Conservation (phyloP, 2,113 vertebrate species). For the Malurus melanocephalus region DNA sequence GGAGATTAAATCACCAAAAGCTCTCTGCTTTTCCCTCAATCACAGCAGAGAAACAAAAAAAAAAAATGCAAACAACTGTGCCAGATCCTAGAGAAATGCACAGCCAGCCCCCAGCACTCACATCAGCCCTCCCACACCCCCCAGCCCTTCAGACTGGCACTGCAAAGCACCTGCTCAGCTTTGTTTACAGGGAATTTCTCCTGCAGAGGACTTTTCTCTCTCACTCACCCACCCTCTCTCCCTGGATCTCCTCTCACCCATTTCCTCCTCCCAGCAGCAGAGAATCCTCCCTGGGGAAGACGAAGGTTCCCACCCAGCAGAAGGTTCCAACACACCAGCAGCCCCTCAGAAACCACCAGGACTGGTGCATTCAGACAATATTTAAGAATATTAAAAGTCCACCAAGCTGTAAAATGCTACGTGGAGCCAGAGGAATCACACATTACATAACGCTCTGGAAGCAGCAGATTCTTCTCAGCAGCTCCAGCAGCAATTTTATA, state of each 20-base stretch:
- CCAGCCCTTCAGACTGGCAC: background rate
- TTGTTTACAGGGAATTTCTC: background rate
- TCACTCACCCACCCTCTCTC: background rate
- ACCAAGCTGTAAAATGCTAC: accelerated
- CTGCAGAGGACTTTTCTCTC: background rate
- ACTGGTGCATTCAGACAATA: background rate
- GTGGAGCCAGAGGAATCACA: background rate
- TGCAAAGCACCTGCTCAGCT: background rate
- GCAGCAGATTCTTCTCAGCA: background rate
- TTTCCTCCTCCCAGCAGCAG: background rate
- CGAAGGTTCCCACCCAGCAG: background rate
- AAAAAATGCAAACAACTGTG: background rate
- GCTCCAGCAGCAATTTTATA: background rate
- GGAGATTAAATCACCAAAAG: background rate
- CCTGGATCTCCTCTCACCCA: background rate
- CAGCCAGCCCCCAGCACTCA: background rate
- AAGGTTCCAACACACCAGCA: background rate
- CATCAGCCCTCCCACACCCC: background rate
- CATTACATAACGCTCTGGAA: background rate
- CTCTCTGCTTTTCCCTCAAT: background rate
- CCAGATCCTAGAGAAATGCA: background rate
- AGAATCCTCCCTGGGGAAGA: background rate
- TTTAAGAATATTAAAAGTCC: background rate
- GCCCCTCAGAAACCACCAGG: background rate
- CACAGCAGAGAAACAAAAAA: background rate